Evolutionary conservation across 2,113 vertebrate genomes (phyloP), one percentile per base, ranked within the genome.

Genomic region (Cynocephalus volans): DNA sequence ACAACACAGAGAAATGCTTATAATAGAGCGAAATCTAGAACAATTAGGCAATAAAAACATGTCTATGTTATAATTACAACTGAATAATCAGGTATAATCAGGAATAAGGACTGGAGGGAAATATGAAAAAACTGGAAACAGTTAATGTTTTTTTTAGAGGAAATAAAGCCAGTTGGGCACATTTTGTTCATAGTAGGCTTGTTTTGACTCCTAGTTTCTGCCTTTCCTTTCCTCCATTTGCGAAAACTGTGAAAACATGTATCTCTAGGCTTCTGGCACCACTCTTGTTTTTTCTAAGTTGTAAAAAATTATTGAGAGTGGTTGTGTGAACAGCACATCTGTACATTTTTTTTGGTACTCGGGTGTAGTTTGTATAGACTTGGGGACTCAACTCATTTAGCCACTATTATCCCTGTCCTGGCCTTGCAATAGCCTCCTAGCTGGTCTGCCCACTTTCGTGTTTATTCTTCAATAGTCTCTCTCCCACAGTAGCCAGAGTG

Each of bases 191-290:
- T 48, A 60, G 54, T 92, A 41, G 33, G 17, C 18, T 96, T 92
- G 65, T 93, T 96, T 95, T 88, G 64, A 95, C 67, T 83, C 69
- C 64, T 69, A 1, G 4, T 89, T 90, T 92, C 48, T 90, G n/a
- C n/a, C 72, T 95, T 94, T 93, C 26, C 19, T 86, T 60, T 94
- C 28, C 41, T 86, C 17, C 56, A 19, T 83, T 96, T 95, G 33
- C 84, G 83, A 97, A 84, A 88, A 96, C 28, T 33, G 52, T 45
- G 80, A 88, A 94, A 93, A 90, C 45, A 41, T 92, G 93, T 84
- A 86, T 90, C n/a, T 89, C 58, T 33, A n/a, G 48, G 18, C 54
- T 97, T 93, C 72, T 93, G 85, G 58, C 36, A 88, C 70, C 26
- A 69, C 3, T 95, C 21, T 85, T 64, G 13, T 83, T 85, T 94